phyloP scores from a whole-genome alignment of 2,113 vertebrate species.

The Petroica traversi region DNA sequence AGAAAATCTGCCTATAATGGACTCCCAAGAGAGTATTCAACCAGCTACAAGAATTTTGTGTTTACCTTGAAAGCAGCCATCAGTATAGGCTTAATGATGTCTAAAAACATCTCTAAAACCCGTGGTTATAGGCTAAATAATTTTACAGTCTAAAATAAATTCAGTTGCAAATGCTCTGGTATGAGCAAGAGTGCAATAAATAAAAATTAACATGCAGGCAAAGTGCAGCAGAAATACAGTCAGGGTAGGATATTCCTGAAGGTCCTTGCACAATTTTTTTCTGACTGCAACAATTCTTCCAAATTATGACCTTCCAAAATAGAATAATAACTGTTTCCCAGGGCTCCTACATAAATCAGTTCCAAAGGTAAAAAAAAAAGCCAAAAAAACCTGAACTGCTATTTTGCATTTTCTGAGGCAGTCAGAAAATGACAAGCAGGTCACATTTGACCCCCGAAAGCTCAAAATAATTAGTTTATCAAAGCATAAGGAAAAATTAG shows the following conservation, averaged over 20 bases:
- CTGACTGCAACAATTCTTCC: background rate
- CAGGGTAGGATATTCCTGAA: background rate
- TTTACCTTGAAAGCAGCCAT: slow-evolving; percentile 13
- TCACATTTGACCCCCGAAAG: background rate
- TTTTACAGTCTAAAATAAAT: background rate
- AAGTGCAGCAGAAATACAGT: background rate
- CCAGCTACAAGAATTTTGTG: background rate
- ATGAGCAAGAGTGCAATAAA: background rate
- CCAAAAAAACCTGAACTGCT: background rate
- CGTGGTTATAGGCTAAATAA: background rate
- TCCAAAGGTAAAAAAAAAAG: background rate
- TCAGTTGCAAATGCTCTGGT: background rate
- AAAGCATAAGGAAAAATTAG: background rate
- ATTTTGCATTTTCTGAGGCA: background rate
- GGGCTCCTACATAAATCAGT: background rate
- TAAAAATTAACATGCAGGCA: background rate
- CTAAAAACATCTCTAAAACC: background rate
- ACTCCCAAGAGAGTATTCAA: background rate
- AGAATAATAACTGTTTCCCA: background rate
- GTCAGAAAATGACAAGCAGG: background rate
- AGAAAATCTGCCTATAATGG: background rate
- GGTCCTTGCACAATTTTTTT: background rate
- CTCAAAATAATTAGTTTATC: background rate
- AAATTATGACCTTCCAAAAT: background rate
- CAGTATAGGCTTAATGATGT: background rate